A percentile compares a stretch with the other conserved stretches of the same genome.
These are phyloP conservation scores for Corythornis madagascariensis DNA, from an alignment of 2,113 vertebrate genomes.

Conservation along the genomic window DNA sequence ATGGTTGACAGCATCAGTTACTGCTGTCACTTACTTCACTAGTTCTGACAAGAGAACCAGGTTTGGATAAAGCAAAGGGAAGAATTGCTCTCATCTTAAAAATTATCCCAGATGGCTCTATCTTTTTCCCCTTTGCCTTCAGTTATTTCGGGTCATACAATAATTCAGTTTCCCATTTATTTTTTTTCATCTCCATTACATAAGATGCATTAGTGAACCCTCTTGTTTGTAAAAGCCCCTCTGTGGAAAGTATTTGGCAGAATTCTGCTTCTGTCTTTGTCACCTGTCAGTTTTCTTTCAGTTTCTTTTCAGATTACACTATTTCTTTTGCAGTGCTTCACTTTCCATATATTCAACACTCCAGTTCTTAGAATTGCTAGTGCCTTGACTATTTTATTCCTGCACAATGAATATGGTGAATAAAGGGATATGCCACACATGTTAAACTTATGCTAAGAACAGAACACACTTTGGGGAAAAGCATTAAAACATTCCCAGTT, in stretches of 20 bases:
- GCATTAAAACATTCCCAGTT: not conserved
- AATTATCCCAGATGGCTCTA: not conserved
- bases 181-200: not conserved
- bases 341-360: not conserved
- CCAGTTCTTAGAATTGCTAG: not conserved
- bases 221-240: not conserved
- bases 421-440: not conserved
- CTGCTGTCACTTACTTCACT: not conserved
- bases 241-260: not conserved
- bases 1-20: not conserved
- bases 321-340: not conserved
- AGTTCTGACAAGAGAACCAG: not conserved
- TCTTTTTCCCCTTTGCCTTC: not conserved
- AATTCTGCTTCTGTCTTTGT: not conserved
- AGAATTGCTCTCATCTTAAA: not conserved
- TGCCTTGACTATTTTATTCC: not conserved
- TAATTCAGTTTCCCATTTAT: not conserved
- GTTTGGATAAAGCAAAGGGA: not conserved
- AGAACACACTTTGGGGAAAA: not conserved
- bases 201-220: not conserved
- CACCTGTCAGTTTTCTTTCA: not conserved
- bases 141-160: not conserved
- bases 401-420: not conserved
- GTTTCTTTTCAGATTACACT: not conserved
- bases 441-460: not conserved